Conservation (phyloP, 2,113 vertebrate species). For the Spizaetus ornatus region DNA sequence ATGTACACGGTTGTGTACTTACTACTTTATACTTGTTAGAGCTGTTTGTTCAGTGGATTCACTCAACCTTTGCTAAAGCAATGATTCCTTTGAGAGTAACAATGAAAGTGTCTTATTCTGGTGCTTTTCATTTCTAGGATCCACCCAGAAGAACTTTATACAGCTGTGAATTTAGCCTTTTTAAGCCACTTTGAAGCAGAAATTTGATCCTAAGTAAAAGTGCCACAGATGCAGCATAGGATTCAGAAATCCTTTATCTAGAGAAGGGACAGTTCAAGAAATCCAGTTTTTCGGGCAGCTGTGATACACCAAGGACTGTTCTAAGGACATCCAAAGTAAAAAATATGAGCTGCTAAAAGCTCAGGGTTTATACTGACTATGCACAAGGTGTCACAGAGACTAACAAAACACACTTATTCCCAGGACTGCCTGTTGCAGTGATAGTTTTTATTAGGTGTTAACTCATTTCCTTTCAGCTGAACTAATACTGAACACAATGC, state of each 20-base stretch:
- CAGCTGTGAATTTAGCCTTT: neutral
- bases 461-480: neutral
- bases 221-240: neutral
- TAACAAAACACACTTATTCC: neutral
- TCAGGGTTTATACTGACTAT: neutral
- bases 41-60: neutral
- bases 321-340: neutral
- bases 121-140: neutral
- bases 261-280: neutral
- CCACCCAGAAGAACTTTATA: neutral
- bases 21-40: neutral
- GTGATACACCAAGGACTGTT: neutral
- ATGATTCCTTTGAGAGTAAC: neutral
- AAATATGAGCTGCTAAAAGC: neutral
- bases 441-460: neutral
- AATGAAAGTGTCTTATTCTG: neutral
- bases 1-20: neutral
- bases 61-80: neutral
- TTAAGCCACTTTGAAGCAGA: neutral
- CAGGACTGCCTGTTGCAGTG: too few species aligned
- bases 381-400: neutral
- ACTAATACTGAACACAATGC: neutral
- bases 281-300: neutral
- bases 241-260: neutral
- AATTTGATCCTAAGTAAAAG: neutral